Conservation (phyloP, 2,113 vertebrate species). For the Amia ocellicauda region DNA sequence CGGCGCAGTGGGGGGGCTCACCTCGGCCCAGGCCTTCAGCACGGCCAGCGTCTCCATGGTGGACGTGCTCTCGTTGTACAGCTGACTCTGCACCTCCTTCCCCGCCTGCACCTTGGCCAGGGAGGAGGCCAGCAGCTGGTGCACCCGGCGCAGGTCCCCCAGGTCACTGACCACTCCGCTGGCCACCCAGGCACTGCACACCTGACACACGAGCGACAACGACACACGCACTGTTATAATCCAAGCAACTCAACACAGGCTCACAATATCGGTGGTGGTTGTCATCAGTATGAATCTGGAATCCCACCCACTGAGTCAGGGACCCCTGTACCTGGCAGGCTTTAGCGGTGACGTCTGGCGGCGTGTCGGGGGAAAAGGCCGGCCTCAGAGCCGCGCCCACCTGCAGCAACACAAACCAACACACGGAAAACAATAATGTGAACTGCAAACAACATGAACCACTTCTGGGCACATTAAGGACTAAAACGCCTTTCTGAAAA, state of each 20-base stretch:
- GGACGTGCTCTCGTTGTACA: constrained; percentile 83
- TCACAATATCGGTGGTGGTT: not conserved
- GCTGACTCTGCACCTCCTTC: constrained; percentile 67
- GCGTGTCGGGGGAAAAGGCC: constrained; percentile 81
- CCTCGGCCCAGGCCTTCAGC: constrained; percentile 94
- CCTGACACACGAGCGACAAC: constrained; percentile 60
- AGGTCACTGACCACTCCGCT: constrained; percentile 87
- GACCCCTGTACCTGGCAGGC: constrained; percentile 79
- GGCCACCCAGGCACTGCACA: constrained; percentile 91
- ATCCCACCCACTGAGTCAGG: not conserved
- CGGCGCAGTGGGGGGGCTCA: constrained; percentile 27
- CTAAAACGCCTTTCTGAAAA: too few relatives aligned
- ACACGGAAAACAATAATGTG: too few relatives aligned
- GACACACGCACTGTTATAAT: not conserved
- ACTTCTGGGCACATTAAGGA: too few relatives aligned
- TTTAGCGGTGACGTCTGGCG: constrained; percentile 87
- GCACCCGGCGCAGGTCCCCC: constrained; percentile 82
- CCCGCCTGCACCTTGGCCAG: constrained; percentile 81
- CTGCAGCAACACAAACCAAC: constrained; percentile 54
- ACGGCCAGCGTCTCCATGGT: constrained; percentile 91
- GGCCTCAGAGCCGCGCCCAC: constrained; percentile 93
- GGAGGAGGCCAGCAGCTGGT: constrained; percentile 84
- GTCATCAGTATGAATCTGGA: not conserved
- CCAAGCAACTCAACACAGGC: not conserved
- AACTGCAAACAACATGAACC: not conserved